A percentile compares a stretch with the other conserved stretches of the same genome.
phyloP scores from a whole-genome alignment of 2,113 vertebrate species.

The Urocolius indicus region DNA sequence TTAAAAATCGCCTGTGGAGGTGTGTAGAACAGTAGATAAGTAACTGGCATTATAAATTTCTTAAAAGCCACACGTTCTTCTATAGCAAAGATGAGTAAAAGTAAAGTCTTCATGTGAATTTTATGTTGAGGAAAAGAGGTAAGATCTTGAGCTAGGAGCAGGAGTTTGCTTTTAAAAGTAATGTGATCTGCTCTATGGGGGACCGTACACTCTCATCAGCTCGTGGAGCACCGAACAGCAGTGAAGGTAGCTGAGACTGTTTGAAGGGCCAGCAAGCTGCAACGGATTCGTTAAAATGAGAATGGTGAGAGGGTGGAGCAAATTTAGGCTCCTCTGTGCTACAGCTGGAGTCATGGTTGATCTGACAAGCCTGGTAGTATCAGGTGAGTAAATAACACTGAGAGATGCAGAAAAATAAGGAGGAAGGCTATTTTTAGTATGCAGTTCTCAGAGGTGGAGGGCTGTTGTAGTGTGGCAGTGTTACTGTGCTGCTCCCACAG shows the following conservation, averaged over 20 bases:
- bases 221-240: background rate
- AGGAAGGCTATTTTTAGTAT: background rate
- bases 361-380: background rate
- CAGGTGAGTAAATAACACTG: background rate
- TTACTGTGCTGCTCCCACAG: background rate
- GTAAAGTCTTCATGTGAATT: background rate
- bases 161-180: background rate
- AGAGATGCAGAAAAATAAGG: background rate
- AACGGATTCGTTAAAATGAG: background rate
- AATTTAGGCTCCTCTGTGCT: background rate
- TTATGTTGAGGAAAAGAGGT: background rate
- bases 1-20: background rate
- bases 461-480: accelerated
- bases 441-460: background rate
- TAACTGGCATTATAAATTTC: background rate
- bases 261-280: background rate
- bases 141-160: background rate
- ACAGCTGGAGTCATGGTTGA: background rate
- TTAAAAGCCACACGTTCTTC: background rate
- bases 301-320: background rate
- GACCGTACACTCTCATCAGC: background rate
- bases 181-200: background rate
- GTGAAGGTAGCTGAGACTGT: background rate
- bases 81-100: background rate
- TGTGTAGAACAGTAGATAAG: background rate